These are phyloP conservation scores for Rhynchotus rufescens DNA, from an alignment of 2,797 vertebrate genomes.

Conservation along the genomic window DNA sequence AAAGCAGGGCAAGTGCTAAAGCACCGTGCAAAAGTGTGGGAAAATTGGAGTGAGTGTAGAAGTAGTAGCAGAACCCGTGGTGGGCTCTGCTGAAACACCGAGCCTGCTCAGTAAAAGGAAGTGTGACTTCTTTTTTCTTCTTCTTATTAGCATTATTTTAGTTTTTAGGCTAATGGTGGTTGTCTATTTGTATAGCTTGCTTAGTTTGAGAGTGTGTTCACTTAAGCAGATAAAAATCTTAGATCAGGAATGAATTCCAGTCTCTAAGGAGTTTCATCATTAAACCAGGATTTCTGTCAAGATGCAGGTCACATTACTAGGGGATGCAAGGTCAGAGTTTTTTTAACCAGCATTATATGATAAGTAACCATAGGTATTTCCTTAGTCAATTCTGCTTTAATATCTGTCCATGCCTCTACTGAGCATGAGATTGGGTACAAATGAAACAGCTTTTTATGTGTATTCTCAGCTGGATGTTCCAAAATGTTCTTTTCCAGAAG, in stretches of 20 bases:
- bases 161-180: not conserved
- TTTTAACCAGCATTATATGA: not conserved
- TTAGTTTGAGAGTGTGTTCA: not conserved
- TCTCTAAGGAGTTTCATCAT: not conserved
- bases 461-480: not conserved
- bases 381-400: not conserved
- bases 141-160: not conserved
- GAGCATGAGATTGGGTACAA: not conserved
- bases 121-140: not conserved
- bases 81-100: not conserved
- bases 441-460: not conserved
- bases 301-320: not conserved
- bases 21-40: not conserved
- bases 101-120: not conserved
- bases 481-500: not conserved
- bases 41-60: not conserved
- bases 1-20: no score
- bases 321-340: not conserved
- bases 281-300: not conserved
- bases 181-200: not conserved
- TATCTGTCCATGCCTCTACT: not conserved
- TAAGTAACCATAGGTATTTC: not conserved
- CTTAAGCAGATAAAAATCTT: not conserved
- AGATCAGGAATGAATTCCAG: not conserved
- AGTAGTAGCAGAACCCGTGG: not conserved